Base-by-base conservation (phyloP, 2,888 invertebrate species). In the Leptinotarsa haldemani region DNA sequence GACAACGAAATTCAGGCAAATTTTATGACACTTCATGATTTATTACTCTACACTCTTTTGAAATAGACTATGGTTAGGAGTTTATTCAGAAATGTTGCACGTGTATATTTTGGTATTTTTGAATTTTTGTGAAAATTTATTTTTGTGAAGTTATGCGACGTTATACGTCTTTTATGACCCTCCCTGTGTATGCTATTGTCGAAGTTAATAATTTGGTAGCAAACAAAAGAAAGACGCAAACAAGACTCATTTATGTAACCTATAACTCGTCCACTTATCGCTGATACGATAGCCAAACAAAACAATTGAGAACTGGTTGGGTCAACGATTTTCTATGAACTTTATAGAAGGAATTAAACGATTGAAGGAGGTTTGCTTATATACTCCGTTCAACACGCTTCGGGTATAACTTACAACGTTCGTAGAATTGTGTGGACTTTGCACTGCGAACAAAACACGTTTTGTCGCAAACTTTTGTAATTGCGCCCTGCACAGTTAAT, bases 331-430 rank as follows among this genome's bases (percentile, higher is more conserved):
- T 40, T 40, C 25, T 30, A 5, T n/a, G 61, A 40, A 61, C 40
- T 61, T 61, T 61, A n/a, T 40, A 30, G 16, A 25, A 58, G 15
- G 58, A 30, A 25, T 56, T 30, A 20, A 53, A 56, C 56, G 56
- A 61, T 30, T 40, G 58, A 5, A 61, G 30, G 61, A 61, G 56
- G 56, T 56, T 61, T 61, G 40, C 61, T 40, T n/a, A 40, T 61
- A 40, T 61, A n/a, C 61, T 40, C 30, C 61, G 61, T 61, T 61
- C 61, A 61, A 61, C 61, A 61, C 61, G 61, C 61, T 40, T 61
- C 40, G 61, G 40, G n/a, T 25, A 56, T 56, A 56, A 56, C 56
- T 56, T 22, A 40, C 40, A 61, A 30, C 61, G 30, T 61, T 61
- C 40, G 16, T 30, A 40, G 61, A 40, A 61, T 61, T 61, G 25